Evolutionary conservation across 2,888 invertebrate genomes (phyloP), one percentile per base, ranked within the genome.

Genomic region (Nematopogon swammerdamellus): DNA sequence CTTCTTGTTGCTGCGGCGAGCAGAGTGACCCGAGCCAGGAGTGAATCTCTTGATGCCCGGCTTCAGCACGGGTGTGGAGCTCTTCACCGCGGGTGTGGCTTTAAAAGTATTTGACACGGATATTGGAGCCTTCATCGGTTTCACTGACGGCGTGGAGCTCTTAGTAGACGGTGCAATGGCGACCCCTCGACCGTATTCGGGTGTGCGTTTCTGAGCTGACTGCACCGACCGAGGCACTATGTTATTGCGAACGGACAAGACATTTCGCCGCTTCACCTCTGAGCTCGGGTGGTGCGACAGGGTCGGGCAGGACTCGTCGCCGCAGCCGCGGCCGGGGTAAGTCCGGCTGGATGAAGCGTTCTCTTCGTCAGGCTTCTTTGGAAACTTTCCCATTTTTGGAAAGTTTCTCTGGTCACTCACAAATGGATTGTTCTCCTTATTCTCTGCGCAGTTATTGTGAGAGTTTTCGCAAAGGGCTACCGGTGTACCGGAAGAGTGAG

Each of bases 11-110:
- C 62, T 59, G 47, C 61, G 60, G 73, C 3, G 75, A 71, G 49
- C 36, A 8, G 8, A 36, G 3, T 61, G 60, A 2, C 61, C 59
- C 14, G 76, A 76, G 2, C 70, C 65, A 0, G 74, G 73, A 3
- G 75, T 72, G 49, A 70, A 75, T 52, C 57, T 71, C 36, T 75
- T 60, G 18, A 75, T 71, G 6, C 75, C 74, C 4, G 71, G 61
- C 51, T 75, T 76, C 29, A 76, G 70, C 55, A 67, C 69, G 18
- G 75, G 76, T 14, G 76, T 76, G 1, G 63, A 64, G 4, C 63
- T 60, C 56, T 70, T 74, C 1, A 58, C 50, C 57, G 71, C 72
- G 18, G 65, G 66, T 25, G 51, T 54, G 58, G 62, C n/a, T n/a
- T n/a, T n/a, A n/a, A n/a, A n/a, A n/a, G n/a, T n/a, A n/a, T n/a